Evolutionary conservation across 2,113 vertebrate species (phyloP), one percentile per base, ranked within the genome.

Genomic region (Holacanthus passer): DNA sequence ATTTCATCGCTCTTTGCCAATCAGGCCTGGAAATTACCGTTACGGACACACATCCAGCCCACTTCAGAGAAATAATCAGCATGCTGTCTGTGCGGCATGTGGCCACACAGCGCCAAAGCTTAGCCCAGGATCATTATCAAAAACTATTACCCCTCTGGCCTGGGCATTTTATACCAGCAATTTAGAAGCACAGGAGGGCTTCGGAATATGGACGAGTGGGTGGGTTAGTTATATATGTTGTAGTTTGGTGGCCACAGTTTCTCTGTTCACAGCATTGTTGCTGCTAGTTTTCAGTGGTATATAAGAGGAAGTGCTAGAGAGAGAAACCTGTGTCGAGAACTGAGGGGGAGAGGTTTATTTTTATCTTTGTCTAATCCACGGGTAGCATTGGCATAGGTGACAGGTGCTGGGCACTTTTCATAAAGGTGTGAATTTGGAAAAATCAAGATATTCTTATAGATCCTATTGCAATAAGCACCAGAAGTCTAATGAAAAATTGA

Each of bases 31-130:
- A 89, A 93, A 94, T 92, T 85, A 88, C 87, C 83, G 72, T 89
- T 84, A 90, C 75, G 72, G 83, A 90, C 85, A 85, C 89, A 89
- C 81, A 87, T 83, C 77, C 86, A 77, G 55, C 65, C 82, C 85
- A 92, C 89, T 92, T 91, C 87, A 87, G 80, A 92, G 78, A 72
- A 89, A 87, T 92, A 91, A 94, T 93, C 91, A 93, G 87, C 80
- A 88, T 86, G 86, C 88, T 75, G 80, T 84, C 81, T 85, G 81
- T 85, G 84, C 27, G 19, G 74, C 80, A 87, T 86, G 79, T 86
- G 89, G 87, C 89, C 83, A 84, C 84, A 87, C 88, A 84, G 83
- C 85, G 81, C 85, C 82, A 77, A 77, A 89, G 86, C 91, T 77
- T 81, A 84, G 87, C 76, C 80, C 80, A 37, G 85, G 92, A 90